phyloP scores from a whole-genome alignment of 1,140 invertebrate genomes.

The Papilio glaucus region DNA sequence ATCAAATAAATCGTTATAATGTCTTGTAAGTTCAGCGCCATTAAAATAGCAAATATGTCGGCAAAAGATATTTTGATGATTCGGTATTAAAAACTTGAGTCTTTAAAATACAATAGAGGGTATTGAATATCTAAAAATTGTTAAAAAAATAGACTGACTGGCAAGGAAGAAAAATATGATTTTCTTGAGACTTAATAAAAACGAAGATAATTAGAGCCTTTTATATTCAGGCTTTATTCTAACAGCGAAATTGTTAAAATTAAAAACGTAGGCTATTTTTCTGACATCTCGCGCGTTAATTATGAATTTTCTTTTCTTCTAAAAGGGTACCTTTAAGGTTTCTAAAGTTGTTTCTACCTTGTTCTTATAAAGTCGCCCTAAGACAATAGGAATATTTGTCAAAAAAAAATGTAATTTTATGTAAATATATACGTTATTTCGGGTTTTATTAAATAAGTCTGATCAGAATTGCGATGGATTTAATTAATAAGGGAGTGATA shows the following conservation, averaged over 20 bases:
- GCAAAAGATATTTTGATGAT: too few species aligned
- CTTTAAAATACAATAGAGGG: too few species aligned
- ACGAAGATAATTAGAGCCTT: slow-evolving; percentile 55
- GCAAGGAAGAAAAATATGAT: slow-evolving; percentile 3
- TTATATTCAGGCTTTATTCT: slow-evolving; percentile 53
- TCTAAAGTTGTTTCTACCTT: slow-evolving; percentile 65
- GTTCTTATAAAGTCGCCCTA: slow-evolving; percentile 48
- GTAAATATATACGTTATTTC: too few species aligned
- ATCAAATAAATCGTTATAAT: too few species aligned
- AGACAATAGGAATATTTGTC: too few species aligned
- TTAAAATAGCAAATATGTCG: too few species aligned
- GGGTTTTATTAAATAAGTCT: too few species aligned
- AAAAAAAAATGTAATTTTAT: too few species aligned
- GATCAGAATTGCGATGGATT: too few species aligned
- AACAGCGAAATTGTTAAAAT: slow-evolving; percentile 66
- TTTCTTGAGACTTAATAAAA: slow-evolving; percentile 46
- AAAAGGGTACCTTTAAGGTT: slow-evolving; percentile 65
- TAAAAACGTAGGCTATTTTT: slow-evolving; percentile 73
- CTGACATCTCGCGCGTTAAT: slow-evolving; percentile 68
- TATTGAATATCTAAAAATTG: neutral
- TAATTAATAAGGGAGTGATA: too few species aligned
- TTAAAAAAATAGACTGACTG: neutral
- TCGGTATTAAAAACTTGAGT: too few species aligned
- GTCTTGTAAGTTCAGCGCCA: too few species aligned
- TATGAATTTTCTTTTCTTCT: slow-evolving; percentile 63